Evolutionary conservation across 2,113 vertebrate genomes (phyloP).

Genomic region (Petrocephalus microphthalmus): DNA sequence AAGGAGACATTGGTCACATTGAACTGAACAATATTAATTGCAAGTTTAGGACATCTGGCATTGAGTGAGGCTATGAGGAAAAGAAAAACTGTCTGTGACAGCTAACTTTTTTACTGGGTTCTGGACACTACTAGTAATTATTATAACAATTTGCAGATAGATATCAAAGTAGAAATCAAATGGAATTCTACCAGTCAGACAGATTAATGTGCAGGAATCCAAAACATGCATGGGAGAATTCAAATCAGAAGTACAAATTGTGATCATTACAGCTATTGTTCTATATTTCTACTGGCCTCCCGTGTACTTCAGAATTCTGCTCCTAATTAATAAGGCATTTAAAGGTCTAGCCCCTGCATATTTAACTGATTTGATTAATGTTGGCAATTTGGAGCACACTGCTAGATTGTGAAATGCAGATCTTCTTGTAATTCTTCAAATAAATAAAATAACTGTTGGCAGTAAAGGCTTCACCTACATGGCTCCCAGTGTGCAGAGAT

Average conservation of each 20-base stretch:
- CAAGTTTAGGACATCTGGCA: background rate
- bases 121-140: background rate
- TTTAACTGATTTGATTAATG: slow-evolving; percentile 11
- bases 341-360: background rate
- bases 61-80: background rate
- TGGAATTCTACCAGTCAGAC: background rate
- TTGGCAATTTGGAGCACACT: background rate
- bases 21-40: background rate
- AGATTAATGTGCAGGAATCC: background rate
- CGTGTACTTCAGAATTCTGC: background rate
- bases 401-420: background rate
- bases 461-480: background rate
- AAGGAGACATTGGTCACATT: background rate
- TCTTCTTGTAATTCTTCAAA: background rate
- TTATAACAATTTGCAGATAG: background rate
- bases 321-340: background rate
- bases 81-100: background rate
- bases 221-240: background rate
- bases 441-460: background rate
- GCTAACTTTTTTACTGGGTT: background rate
- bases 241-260: background rate
- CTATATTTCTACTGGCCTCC: background rate
- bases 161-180: background rate
- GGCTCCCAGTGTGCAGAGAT: background rate
- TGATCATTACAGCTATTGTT: background rate